Percentiles rank a stretch among this genome's conserved stretches.
Conservation (phyloP, 2,113 vertebrate species). For the Tragelaphus buxtoni region DNA sequence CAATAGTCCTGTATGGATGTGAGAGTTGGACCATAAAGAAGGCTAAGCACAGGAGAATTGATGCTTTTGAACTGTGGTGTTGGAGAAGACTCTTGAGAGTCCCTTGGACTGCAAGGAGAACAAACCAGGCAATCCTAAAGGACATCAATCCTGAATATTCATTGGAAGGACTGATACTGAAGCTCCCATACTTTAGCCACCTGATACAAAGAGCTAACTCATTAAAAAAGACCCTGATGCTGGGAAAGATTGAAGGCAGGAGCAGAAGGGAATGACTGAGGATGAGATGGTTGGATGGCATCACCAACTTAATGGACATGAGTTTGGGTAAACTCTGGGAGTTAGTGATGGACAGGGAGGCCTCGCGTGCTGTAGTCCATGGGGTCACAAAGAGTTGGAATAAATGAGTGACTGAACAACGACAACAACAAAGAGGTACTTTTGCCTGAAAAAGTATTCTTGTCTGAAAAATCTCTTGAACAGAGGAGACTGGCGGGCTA, state of each 20-base stretch:
- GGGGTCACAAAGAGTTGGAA: not conserved
- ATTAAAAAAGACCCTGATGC: not conserved
- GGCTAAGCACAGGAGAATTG: not conserved
- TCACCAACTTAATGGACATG: not conserved
- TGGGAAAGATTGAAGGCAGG: not conserved
- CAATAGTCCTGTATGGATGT: not conserved
- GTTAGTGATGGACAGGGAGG: not conserved
- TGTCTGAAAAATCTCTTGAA: not conserved
- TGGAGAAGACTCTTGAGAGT: not conserved
- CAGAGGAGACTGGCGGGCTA: not conserved
- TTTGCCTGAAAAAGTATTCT: not conserved
- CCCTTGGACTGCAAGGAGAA: not conserved
- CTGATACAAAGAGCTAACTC: not conserved
- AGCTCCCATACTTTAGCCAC: not conserved
- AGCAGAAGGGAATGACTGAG: not conserved
- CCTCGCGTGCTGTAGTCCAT: fast-evolving
- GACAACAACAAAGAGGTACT: not conserved
- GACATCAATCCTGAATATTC: not conserved
- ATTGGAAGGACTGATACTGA: not conserved
- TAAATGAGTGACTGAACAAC: not conserved
- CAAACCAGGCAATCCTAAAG: not conserved
- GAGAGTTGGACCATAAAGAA: not conserved
- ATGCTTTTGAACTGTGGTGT: not conserved
- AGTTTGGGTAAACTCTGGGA: not conserved
- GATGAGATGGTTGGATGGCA: not conserved